These are phyloP conservation scores for Elephantulus edwardii DNA, from an alignment of 2,113 vertebrate genomes.

Conservation along the genomic window DNA sequence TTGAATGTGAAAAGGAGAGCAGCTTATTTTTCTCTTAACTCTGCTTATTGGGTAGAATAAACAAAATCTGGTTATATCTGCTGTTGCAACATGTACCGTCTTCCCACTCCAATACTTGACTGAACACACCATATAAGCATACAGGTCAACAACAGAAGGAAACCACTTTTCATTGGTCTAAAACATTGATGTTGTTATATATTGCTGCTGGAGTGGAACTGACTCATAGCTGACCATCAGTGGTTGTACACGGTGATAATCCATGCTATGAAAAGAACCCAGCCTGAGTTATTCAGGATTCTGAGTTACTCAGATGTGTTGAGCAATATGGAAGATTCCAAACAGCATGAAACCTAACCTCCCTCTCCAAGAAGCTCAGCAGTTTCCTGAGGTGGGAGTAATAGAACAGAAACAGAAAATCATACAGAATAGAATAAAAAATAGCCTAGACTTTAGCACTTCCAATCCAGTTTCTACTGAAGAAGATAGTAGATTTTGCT, in stretches of 20 bases:
- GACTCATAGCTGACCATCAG: too few species aligned
- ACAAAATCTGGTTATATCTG: background rate
- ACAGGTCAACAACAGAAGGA: background rate
- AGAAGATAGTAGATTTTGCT: background rate
- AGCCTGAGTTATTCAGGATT: background rate
- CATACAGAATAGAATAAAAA: background rate
- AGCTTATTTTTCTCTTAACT: background rate
- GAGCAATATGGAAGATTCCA: too few species aligned
- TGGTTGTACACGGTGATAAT: background rate
- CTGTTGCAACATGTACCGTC: accelerated
- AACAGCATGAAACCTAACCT: accelerated
- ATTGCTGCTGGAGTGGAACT: too few species aligned
- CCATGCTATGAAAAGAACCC: background rate
- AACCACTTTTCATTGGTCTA: background rate
- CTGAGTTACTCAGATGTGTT: background rate
- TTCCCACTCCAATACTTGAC: too few species aligned
- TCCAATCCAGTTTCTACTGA: background rate
- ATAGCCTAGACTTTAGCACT: background rate
- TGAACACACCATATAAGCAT: background rate
- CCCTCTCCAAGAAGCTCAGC: background rate
- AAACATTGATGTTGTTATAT: too few species aligned
- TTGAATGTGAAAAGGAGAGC: background rate
- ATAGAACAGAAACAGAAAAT: background rate
- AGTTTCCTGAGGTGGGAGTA: background rate
- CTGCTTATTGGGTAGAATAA: background rate